Evolutionary conservation across 2,113 vertebrate species (phyloP).

Genomic region (Chrysochloris asiatica): DNA sequence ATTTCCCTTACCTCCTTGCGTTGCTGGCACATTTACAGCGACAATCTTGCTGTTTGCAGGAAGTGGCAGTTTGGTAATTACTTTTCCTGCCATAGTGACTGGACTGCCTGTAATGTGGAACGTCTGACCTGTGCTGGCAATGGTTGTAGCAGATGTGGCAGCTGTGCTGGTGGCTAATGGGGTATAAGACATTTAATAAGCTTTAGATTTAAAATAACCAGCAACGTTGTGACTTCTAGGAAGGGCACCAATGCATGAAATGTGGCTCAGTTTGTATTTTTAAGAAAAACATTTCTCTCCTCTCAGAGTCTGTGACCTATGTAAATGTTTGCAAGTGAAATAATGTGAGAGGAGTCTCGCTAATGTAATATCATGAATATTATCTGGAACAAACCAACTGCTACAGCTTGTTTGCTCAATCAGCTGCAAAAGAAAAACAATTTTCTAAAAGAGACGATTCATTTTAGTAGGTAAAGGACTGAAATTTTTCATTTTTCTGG

Average conservation of each 20-base stretch:
- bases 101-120: conserved; percentile 97
- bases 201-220: conserved; percentile 83
- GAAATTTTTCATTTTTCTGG: conserved; percentile 9
- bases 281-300: conserved; percentile 59
- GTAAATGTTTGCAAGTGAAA: conserved; percentile 67
- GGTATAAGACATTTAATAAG: conserved; percentile 86
- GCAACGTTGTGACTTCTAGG: conserved; percentile 81
- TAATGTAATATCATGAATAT: conserved; percentile 56
- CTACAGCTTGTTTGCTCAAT: conserved; percentile 20
- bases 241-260: conserved; percentile 73
- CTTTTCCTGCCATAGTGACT: conserved; percentile 94
- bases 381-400: conserved; percentile 37
- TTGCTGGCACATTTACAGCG: conserved; percentile 97
- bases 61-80: conserved; percentile 98
- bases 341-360: conserved; percentile 47
- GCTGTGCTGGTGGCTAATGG: conserved; percentile 92
- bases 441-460: conserved; percentile 45
- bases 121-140: conserved; percentile 94
- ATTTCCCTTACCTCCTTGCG: conserved; percentile 95
- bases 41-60: conserved; percentile 99
- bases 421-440: conserved; percentile 39
- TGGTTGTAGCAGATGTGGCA: conserved; percentile 90
- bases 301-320: conserved; percentile 60
- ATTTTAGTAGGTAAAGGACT: conserved; percentile 24
- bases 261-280: conserved; percentile 60